Evolutionary conservation across 2,797 vertebrate species (phyloP).

Genomic region (Rhabdomys pumilio): DNA sequence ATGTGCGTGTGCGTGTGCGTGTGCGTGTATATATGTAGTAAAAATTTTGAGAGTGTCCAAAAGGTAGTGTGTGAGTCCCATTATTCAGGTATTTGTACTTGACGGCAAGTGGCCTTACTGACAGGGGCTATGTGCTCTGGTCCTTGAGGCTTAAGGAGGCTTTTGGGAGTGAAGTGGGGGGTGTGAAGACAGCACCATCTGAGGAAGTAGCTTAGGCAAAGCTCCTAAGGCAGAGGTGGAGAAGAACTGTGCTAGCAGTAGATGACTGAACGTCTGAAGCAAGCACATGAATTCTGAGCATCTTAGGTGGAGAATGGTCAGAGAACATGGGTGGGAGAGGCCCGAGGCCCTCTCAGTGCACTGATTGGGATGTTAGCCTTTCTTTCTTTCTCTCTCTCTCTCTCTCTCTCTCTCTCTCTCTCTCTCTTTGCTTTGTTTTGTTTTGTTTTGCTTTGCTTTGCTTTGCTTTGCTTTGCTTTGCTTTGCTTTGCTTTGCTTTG

Average conservation of each 20-base stretch:
- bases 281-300: neutral
- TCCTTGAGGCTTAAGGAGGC: neutral
- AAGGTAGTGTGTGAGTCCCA: neutral
- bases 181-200: neutral
- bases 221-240: neutral
- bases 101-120: neutral
- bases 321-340: neutral
- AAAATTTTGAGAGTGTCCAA: neutral
- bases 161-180: neutral
- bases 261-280: neutral
- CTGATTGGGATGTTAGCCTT: neutral
- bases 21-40: too few species aligned
- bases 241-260: neutral
- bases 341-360: neutral
- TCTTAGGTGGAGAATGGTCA: neutral
- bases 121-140: neutral
- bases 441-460: neutral
- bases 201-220: neutral
- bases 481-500: too few species aligned
- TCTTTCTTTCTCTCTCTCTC: too few species aligned
- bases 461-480: too few species aligned
- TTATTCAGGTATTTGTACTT: rapidly evolving
- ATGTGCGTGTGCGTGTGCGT: too few species aligned
- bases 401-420: too few species aligned
- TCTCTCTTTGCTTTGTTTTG: too few species aligned